A percentile compares a stretch with the other conserved stretches of the same genome.
Evolutionary conservation across 2,113 vertebrate species (phyloP).

Genomic region (Piliocolobus tephrosceles): DNA sequence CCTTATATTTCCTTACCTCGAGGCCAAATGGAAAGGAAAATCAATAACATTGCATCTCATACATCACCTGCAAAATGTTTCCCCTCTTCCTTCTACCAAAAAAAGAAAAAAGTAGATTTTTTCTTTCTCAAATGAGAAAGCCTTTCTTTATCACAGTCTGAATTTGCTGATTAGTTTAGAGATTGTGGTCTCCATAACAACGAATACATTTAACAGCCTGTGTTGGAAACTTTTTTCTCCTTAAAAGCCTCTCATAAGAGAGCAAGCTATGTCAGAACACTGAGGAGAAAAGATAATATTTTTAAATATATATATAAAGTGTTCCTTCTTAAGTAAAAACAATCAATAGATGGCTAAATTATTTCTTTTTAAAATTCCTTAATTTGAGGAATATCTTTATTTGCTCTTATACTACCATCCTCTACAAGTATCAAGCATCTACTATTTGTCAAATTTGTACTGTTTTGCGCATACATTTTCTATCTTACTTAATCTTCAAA

Average conservation of each 20-base stretch:
- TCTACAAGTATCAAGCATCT: neutral
- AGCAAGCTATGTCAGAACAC: neutral
- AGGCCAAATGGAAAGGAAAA: neutral
- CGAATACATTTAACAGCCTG: neutral
- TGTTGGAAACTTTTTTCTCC: slow-evolving; percentile 36
- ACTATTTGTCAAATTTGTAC: neutral
- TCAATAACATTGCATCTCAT: neutral
- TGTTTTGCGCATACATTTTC: neutral
- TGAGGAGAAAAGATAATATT: neutral
- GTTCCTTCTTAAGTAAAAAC: slow-evolving; percentile 22
- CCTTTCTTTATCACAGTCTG: slow-evolving; percentile 2
- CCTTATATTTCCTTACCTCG: slow-evolving; percentile 10
- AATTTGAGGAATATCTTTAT: neutral
- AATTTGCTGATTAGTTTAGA: neutral
- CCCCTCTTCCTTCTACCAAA: neutral
- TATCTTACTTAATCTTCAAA: neutral
- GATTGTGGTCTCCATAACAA: slow-evolving; percentile 57
- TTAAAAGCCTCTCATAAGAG: slow-evolving; percentile 16
- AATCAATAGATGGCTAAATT: neutral
- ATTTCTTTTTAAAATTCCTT: neutral
- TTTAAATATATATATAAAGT: neutral
- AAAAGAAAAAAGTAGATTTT: slow-evolving; percentile 38
- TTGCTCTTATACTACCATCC: neutral
- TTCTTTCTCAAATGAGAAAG: slow-evolving; percentile 14
- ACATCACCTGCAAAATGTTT: neutral